Percentiles rank a stretch among this genome's conserved stretches.
These are phyloP conservation scores for Halichoerus grypus DNA, from an alignment of 2,113 vertebrate genomes.

Conservation along the genomic window DNA sequence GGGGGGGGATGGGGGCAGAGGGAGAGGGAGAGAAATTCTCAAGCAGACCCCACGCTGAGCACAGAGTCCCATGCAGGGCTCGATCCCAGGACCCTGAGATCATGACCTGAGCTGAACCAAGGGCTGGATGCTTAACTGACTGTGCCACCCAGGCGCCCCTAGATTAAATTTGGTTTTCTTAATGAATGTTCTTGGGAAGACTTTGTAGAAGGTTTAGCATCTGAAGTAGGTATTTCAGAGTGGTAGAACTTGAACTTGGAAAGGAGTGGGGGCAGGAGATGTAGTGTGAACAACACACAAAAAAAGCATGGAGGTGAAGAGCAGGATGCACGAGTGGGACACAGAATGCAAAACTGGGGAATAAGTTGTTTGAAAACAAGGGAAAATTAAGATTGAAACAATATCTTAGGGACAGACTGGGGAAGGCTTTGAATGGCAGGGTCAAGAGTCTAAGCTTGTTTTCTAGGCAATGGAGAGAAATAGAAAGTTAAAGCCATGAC, in stretches of 20 bases:
- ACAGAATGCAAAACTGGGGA: background rate
- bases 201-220: background rate
- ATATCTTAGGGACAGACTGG: background rate
- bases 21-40: background rate
- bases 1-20: background rate
- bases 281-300: accelerated
- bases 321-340: background rate
- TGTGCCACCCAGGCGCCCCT: background rate
- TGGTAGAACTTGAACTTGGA: background rate
- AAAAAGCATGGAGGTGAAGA: background rate
- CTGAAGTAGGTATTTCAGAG: background rate
- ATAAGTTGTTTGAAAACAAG: background rate
- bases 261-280: background rate
- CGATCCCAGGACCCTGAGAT: background rate
- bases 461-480: background rate
- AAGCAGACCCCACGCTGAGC: background rate
- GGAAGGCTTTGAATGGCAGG: background rate
- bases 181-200: background rate
- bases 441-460: background rate
- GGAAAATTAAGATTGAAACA: background rate
- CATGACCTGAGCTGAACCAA: background rate
- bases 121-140: background rate
- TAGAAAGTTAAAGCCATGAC: background rate
- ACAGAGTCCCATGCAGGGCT: background rate
- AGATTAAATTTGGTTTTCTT: background rate